A percentile compares a stretch with the other conserved stretches of the same genome.
phyloP scores from a whole-genome alignment of 2,888 invertebrate species.

The Lepetodrilus schrolli region DNA sequence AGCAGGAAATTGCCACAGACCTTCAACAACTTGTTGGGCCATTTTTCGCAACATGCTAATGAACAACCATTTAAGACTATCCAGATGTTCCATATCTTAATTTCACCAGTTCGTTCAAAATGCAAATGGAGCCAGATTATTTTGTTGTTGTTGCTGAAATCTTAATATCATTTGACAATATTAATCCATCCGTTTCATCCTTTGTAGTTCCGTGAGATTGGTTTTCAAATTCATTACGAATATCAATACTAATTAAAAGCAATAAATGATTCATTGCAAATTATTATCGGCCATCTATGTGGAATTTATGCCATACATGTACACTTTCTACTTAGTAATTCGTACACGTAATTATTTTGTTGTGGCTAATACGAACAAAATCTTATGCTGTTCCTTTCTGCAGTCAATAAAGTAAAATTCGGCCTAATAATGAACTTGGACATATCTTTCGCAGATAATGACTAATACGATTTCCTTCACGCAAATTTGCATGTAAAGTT shows the following conservation, averaged over 20 bases:
- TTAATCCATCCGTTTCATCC: too few species aligned
- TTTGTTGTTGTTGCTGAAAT: too few species aligned
- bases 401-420: neutral
- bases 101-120: neutral
- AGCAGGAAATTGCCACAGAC: neutral
- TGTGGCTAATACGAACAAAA: neutral
- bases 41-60: conserved; percentile 11
- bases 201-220: too few species aligned
- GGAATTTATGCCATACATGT: too few species aligned
- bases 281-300: too few species aligned
- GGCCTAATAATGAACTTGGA: neutral
- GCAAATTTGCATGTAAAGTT: neutral
- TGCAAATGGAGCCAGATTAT: neutral
- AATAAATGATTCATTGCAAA: too few species aligned
- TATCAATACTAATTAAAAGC: too few species aligned
- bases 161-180: too few species aligned
- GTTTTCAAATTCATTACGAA: too few species aligned
- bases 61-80: neutral
- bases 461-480: conserved; percentile 3
- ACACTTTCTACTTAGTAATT: too few species aligned
- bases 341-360: neutral
- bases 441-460: neutral
- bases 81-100: neutral
- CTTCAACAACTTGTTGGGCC: neutral
- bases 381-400: too few species aligned